Evolutionary conservation across 37 sponge, comb jelly and placozoan species (phyloP).

Genomic region (Beroe forskalii): DNA sequence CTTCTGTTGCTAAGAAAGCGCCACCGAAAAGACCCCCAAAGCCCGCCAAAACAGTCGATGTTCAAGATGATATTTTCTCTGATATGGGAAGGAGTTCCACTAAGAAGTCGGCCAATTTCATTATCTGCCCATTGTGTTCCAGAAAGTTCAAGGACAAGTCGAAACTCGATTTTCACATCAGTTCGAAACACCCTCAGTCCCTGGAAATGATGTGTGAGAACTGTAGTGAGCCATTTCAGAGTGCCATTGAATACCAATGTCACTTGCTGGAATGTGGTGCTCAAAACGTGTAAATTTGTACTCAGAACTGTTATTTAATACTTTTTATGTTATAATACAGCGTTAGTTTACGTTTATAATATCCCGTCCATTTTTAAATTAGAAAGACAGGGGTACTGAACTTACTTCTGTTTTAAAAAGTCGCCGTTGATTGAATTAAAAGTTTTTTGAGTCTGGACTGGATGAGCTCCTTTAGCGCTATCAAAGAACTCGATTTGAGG

Average conservation of each 20-base stretch:
- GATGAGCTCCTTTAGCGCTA: too few relatives aligned
- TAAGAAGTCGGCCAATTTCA: neutral
- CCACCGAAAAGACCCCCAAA: neutral
- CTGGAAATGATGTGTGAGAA: conserved; percentile 57
- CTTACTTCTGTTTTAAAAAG: neutral
- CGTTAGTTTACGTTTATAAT: neutral
- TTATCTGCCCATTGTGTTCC: conserved; percentile 27
- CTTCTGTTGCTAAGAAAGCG: neutral
- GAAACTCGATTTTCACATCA: conserved; percentile 45
- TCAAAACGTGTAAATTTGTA: neutral
- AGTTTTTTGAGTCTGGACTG: neutral
- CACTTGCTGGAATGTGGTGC: conserved; percentile 15
- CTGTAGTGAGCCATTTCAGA: conserved; percentile 13
- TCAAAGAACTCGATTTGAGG: too few relatives aligned
- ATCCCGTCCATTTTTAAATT: neutral
- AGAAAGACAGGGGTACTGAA: neutral
- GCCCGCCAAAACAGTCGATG: neutral
- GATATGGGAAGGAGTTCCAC: neutral
- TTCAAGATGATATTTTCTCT: conserved; percentile 6
- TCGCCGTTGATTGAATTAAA: neutral
- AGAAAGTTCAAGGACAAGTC: conserved; percentile 35
- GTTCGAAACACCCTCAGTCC: conserved; percentile 59
- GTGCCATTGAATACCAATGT: conserved; percentile 61
- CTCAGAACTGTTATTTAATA: neutral
- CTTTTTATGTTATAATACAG: neutral